A percentile compares a stretch with the other conserved stretches of the same genome.
These are phyloP conservation scores for Andrena praecox DNA, from an alignment of 2,888 invertebrate genomes.

Conservation along the genomic window DNA sequence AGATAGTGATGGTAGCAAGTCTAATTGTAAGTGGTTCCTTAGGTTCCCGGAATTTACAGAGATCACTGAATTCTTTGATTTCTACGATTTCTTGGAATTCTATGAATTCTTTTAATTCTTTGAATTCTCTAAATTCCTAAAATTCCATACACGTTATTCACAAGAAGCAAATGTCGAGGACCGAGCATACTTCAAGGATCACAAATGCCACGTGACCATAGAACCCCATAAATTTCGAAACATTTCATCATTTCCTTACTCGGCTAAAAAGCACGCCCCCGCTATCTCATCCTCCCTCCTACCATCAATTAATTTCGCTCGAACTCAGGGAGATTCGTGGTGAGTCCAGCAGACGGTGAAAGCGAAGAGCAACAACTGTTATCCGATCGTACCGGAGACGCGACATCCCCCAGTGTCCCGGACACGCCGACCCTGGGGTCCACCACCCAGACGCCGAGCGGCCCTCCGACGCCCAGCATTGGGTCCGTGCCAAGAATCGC, in stretches of 20 bases:
- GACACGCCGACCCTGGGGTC: slow-evolving; percentile 77
- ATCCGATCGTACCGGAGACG: slow-evolving; percentile 64
- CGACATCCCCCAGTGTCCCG: slow-evolving; percentile 69
- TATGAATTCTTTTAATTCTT: neutral
- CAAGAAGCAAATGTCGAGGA: neutral
- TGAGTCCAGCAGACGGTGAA: slow-evolving; percentile 84
- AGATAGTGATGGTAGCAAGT: neutral
- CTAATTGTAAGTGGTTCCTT: too few relatives aligned
- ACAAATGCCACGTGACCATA: too few relatives aligned
- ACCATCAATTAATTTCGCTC: slow-evolving; percentile 74
- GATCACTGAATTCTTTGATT: too few relatives aligned
- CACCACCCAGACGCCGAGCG: slow-evolving; percentile 78
- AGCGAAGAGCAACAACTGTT: slow-evolving; percentile 75
- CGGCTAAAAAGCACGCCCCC: slow-evolving; percentile 14
- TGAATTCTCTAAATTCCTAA: neutral
- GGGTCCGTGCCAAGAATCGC: slow-evolving; percentile 78
- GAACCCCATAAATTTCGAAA: too few relatives aligned
- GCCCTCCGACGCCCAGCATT: slow-evolving; percentile 79
- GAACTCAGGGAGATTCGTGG: slow-evolving; percentile 84
- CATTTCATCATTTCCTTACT: too few relatives aligned
- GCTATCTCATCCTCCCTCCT: slow-evolving; percentile 55
- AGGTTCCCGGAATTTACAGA: too few relatives aligned
- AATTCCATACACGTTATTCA: slow-evolving; percentile 1
- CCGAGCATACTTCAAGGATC: too few relatives aligned
- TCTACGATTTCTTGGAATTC: neutral